phyloP scores from a whole-genome alignment of 2,888 invertebrate genomes.

The Anthrax anthrax region DNA sequence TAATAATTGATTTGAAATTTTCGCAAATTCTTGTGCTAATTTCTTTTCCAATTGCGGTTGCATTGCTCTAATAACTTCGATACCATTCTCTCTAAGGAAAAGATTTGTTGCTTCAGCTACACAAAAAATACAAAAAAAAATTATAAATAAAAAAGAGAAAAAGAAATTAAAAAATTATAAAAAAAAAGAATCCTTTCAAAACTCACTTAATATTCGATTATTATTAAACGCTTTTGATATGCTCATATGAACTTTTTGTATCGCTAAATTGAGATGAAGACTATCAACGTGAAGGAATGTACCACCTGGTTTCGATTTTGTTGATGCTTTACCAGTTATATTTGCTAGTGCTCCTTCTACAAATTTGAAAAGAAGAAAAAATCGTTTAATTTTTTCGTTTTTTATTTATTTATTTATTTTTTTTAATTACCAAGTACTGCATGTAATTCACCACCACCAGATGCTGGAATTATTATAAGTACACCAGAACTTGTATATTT shows the following conservation, averaged over 20 bases:
- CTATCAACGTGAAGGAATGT: conserved; percentile 47
- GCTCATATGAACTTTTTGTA: conserved; percentile 47
- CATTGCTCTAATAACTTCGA: conserved; percentile 54
- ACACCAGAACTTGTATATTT: conserved; percentile 54
- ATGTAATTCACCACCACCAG: conserved; percentile 54
- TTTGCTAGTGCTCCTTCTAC: conserved; percentile 43
- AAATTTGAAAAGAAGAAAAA: neutral
- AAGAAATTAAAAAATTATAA: neutral
- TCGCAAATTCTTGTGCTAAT: conserved; percentile 45
- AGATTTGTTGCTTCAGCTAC: conserved; percentile 56
- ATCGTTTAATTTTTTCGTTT: neutral
- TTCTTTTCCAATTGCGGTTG: conserved; percentile 51
- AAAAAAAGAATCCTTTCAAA: conserved; percentile 1
- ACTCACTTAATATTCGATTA: conserved; percentile 54
- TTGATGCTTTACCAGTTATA: conserved; percentile 43
- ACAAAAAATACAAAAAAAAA: conserved; percentile 17
- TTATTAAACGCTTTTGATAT: conserved; percentile 54
- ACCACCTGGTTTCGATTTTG: conserved; percentile 32
- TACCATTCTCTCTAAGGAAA: conserved; percentile 53
- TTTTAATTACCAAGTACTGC: conserved; percentile 42
- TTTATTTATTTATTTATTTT: too few species aligned
- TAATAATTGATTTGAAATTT: conserved; percentile 49
- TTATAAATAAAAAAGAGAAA: neutral
- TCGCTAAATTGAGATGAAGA: conserved; percentile 43
- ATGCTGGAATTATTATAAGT: conserved; percentile 53